Base-by-base conservation (phyloP, 2,797 vertebrate genomes). In the Typhlichthys subterraneus region DNA sequence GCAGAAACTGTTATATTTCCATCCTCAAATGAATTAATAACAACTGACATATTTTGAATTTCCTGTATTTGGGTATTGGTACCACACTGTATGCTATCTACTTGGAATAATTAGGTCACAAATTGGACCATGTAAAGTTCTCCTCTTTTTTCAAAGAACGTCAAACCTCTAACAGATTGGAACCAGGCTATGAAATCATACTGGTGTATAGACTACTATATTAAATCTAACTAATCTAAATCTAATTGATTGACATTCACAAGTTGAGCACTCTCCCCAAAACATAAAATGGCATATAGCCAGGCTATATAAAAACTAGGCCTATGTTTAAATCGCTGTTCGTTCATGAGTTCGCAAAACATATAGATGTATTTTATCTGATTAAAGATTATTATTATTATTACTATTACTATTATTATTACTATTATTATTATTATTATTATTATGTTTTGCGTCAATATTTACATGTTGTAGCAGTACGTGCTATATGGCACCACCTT, bases 1-100 rank as follows among this genome's bases (percentile, higher is more conserved):
- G 38, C 65, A 45, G 19, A 23, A 23, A 1, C 77, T 69, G 72
- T 53, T 84, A 68, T 65, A 76, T 70, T 80, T 38, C 70, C 70
- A 69, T 80, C 77, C 82, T 76, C 65, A 72, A 42, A 73, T 76
- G 65, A 84, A 82, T 87, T 81, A 82, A 79, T 84, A 80, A 80
- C 73, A 77, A 72, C 70, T 72, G 80, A 81, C 80, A 77, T 48
- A 76, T 81, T 68, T 23, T 75, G 38, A 81, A 69, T 52, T 47
- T 42, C 59, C 64, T 52, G 8, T 73, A 60, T 82, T 79, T 70
- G 62, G 57, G 75, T 63, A 60, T 53, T 66, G 58, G 46, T 70
- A 31, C 72, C 8, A 38, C 1, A 1, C 6, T 6, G 6, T 63
- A 65, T 67, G 72, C 64, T 53, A 64, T 73, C 72, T 31, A 58